Evolutionary conservation across 2,797 vertebrate genomes (phyloP).

Genomic region (Liparis tanakae): DNA sequence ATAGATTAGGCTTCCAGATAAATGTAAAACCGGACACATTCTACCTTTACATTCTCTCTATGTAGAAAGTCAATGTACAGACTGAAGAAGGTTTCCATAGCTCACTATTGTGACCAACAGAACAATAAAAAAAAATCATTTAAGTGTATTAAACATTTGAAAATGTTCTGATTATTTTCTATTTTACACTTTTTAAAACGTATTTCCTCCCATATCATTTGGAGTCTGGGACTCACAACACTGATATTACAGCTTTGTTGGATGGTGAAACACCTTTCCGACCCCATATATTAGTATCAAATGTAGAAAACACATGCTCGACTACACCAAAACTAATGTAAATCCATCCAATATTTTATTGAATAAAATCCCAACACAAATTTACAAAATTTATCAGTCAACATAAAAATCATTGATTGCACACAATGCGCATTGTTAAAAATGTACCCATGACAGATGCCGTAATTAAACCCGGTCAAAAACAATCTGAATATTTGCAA

Average conservation of each 20-base stretch:
- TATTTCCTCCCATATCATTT: background rate
- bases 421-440: slow-evolving; percentile 73
- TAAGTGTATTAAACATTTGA: background rate
- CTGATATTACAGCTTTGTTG: background rate
- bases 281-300: background rate
- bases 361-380: slow-evolving; percentile 83
- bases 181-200: background rate
- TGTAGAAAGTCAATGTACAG: too few relatives aligned
- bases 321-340: slow-evolving; percentile 52
- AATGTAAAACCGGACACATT: background rate
- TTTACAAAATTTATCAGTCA: slow-evolving; percentile 82
- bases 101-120: too few relatives aligned
- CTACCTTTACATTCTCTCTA: too few relatives aligned
- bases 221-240: background rate
- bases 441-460: slow-evolving; percentile 70
- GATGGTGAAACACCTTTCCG: background rate
- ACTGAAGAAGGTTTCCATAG: too few relatives aligned
- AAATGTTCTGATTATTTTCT: background rate
- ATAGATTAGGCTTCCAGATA: background rate
- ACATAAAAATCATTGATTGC: slow-evolving; percentile 78
- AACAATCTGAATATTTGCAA: slow-evolving; percentile 55
- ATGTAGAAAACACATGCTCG: slow-evolving; percentile 12
- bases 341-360: slow-evolving; percentile 85
- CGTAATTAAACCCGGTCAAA: slow-evolving; percentile 55
- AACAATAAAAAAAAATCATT: too few relatives aligned